Evolutionary conservation across 1,140 invertebrate genomes (phyloP), one percentile per base, ranked within the genome.

Genomic region (Sitobion miscanthi): DNA sequence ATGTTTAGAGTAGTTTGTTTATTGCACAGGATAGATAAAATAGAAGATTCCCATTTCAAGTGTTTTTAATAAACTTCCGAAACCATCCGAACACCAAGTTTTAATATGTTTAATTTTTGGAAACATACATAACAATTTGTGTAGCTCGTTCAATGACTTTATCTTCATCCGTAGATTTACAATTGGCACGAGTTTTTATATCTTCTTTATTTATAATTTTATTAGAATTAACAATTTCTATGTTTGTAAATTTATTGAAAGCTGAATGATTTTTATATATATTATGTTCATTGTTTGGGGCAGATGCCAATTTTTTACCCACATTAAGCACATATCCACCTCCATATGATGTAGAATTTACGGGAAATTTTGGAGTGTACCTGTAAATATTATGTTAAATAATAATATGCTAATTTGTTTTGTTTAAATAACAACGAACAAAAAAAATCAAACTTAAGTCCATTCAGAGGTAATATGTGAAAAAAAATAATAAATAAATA

Each of bases 121-220:
- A 95, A 96, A 97, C 97, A 96, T 97, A 98, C 97, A 97, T 97
- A 95, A 97, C 97, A 95, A 97, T 97, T 95, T 97, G 97, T 96
- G 97, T 97, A 95, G 97, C 97, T 95, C 97, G 96, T 96, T 97
- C 97, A 96, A 97, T 97, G 94, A 97, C 97, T 95, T 97, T 97
- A 94, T 96, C 96, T 96, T 97, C 97, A 95, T 97, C 97, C 94
- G 96, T 96, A 94, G 94, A 94, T 93, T 93, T 93, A 42, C 45
- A 91, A 82, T 93, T 86, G 21, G 21, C 20, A 42, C 49, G 82
- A 86, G 47, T 86, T 93, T 93, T 93, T 54, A 86, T 17, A 25
- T 93, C 91, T 93, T 93, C 91, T 54, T 93, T 93, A 93, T 85
- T 93, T 20, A 42, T 45, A 54, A 25, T 86, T 93, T 93, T 86